phyloP scores from a whole-genome alignment of 2,113 vertebrate genomes.

The Eurypyga helias region DNA sequence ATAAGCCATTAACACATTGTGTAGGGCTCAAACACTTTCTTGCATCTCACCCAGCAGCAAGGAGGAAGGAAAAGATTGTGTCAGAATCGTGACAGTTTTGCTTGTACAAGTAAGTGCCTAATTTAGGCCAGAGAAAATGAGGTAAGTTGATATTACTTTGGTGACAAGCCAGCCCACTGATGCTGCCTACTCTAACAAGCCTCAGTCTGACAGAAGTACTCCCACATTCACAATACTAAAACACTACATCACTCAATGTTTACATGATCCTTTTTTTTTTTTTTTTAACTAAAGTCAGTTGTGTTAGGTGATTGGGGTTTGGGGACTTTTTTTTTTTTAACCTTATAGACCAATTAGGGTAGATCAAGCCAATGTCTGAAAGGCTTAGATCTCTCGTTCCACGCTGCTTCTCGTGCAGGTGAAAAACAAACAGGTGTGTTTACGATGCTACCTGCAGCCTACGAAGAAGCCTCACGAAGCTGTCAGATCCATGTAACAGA shows the following conservation, averaged over 20 bases:
- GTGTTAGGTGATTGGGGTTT: neutral
- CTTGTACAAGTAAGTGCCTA: neutral
- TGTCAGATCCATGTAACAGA: neutral
- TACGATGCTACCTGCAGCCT: slow-evolving; percentile 11
- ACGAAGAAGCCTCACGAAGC: neutral
- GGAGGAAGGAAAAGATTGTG: neutral
- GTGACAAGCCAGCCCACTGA: neutral
- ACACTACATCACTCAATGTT: neutral
- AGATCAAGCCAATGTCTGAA: neutral
- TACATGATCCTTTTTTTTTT: neutral
- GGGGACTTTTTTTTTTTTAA: neutral
- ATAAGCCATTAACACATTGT: neutral
- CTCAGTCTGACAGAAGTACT: neutral
- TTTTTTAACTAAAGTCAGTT: neutral
- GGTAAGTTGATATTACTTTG: neutral
- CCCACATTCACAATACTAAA: neutral
- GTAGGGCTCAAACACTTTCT: neutral
- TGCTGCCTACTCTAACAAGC: neutral
- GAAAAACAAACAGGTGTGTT: slow-evolving; percentile 26
- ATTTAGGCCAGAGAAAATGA: neutral
- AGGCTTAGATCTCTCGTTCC: neutral
- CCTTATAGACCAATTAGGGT: neutral
- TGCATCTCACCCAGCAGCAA: neutral
- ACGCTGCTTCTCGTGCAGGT: neutral
- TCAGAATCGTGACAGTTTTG: neutral